Percentiles rank a stretch among this genome's conserved stretches.
These are phyloP conservation scores for Silurus lanzhouensis DNA, from an alignment of 2,797 vertebrate genomes.

Conservation along the genomic window DNA sequence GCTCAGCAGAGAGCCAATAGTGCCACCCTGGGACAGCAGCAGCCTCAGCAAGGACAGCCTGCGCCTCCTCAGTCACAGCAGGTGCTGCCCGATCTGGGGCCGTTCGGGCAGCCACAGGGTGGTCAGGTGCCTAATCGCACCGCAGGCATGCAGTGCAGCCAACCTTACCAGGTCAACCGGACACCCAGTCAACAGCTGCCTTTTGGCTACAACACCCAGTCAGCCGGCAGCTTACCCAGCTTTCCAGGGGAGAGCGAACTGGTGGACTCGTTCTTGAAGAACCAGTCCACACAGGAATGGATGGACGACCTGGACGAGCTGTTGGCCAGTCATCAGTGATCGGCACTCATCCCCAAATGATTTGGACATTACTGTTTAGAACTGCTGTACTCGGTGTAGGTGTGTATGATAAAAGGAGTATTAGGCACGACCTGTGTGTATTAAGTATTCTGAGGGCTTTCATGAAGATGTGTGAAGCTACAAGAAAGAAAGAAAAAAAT, in stretches of 20 bases:
- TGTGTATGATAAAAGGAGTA: constrained; percentile 59
- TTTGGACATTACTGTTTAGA: constrained; percentile 28
- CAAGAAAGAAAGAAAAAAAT: constrained; percentile 19
- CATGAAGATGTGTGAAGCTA: constrained; percentile 23
- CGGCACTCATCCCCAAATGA: constrained; percentile 2
- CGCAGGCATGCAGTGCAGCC: constrained; percentile 84
- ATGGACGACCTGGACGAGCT: constrained; percentile 95
- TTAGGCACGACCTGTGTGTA: constrained; percentile 68
- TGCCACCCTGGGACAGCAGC: constrained; percentile 66
- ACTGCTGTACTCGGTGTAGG: constrained; percentile 50
- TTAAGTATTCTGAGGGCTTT: constrained; percentile 54
- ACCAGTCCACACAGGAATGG: constrained; percentile 95
- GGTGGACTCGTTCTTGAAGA: constrained; percentile 93
- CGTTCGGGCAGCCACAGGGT: constrained; percentile 80
- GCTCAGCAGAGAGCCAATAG: constrained; percentile 82
- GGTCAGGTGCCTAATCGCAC: constrained; percentile 74
- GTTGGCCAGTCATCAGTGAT: constrained; percentile 83
- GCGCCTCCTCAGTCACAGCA: constrained; percentile 77
- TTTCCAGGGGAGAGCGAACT: constrained; percentile 89
- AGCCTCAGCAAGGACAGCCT: constrained; percentile 75
- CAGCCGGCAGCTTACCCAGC: constrained; percentile 73
- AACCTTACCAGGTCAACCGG: constrained; percentile 87
- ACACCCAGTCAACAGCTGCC: constrained; percentile 83
- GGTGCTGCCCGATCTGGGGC: constrained; percentile 81
- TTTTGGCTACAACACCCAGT: constrained; percentile 85